Conservation (phyloP, 2,113 vertebrate genomes). For the Phodopus roborovskii region DNA sequence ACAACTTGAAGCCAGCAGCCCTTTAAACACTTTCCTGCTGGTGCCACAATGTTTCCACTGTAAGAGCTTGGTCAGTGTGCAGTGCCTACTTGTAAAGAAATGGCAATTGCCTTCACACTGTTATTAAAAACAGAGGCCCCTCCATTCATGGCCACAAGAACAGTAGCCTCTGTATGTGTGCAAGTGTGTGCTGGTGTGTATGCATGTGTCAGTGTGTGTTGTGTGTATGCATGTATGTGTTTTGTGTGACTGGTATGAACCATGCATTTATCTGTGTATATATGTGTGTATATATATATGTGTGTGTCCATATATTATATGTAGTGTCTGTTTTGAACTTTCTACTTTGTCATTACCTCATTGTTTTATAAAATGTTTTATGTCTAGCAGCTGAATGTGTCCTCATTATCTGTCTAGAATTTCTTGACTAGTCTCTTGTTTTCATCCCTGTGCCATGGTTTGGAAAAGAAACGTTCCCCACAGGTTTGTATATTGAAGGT, state of each 20-base stretch:
- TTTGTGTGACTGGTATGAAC: neutral
- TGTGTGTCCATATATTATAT: neutral
- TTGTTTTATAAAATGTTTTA: neutral
- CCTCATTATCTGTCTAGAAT: neutral
- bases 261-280: neutral
- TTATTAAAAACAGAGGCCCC: neutral
- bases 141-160: neutral
- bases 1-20: neutral
- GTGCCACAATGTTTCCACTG: neutral
- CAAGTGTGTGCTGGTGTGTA: neutral
- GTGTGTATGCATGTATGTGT: neutral
- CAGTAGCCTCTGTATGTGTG: neutral
- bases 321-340: neutral
- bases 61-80: neutral
- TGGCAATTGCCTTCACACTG: rapidly evolving
- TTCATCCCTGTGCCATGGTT: neutral
- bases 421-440: neutral
- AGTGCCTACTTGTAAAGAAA: neutral
- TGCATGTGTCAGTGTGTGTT: neutral
- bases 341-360: neutral
- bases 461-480: neutral
- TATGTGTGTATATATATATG: neutral
- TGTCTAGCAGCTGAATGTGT: neutral
- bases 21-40: neutral
- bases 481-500: too few relatives aligned